phyloP scores from a whole-genome alignment of 1,140 invertebrate genomes.

The Popillia japonica region DNA sequence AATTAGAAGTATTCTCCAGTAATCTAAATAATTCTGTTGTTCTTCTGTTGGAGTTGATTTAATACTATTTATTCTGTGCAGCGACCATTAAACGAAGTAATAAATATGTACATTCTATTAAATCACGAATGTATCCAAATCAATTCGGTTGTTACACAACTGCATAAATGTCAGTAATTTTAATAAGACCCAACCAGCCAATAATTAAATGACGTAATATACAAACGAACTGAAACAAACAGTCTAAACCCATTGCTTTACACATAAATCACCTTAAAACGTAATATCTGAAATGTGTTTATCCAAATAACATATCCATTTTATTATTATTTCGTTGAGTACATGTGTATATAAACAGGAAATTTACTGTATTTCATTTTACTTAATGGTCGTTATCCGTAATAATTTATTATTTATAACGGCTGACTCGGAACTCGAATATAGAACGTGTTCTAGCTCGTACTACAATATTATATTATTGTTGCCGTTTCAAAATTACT shows the following conservation, averaged over 20 bases:
- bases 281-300: constrained; percentile 19
- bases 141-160: neutral
- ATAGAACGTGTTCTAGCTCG: constrained; percentile 3
- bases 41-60: neutral
- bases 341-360: neutral
- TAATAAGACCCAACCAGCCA: neutral
- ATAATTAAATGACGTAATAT: neutral
- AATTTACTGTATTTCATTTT: constrained; percentile 19
- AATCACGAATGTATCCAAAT: neutral
- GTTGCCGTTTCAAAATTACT: constrained; percentile 23
- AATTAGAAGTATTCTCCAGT: too few species aligned
- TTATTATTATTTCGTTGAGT: constrained; percentile 4
- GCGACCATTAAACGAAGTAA: neutral
- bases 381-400: constrained; percentile 14
- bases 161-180: neutral
- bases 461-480: constrained; percentile 16
- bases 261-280: constrained; percentile 11
- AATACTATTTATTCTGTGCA: neutral
- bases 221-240: neutral
- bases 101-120: neutral
- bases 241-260: neutral
- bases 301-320: constrained; percentile 10
- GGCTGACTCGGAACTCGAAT: constrained; percentile 17
- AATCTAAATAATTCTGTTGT: too few species aligned
- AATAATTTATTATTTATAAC: constrained; percentile 20